These are phyloP conservation scores for Odontophorus gujanensis DNA, from an alignment of 2,113 vertebrate genomes.

Conservation along the genomic window DNA sequence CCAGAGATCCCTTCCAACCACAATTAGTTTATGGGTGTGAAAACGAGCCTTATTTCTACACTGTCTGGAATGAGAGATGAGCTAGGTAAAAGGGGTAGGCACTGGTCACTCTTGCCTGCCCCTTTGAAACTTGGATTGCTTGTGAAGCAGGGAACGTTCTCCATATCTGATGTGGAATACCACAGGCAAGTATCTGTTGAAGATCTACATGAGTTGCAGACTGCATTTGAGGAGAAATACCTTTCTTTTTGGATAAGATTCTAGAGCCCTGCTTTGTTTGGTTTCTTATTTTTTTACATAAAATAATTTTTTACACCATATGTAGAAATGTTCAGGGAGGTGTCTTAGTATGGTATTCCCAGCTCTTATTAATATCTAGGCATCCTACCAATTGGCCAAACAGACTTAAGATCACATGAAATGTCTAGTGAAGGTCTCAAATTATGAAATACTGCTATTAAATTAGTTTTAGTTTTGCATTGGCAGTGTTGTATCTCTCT, in stretches of 20 bases:
- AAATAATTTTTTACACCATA: neutral
- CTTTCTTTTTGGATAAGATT: neutral
- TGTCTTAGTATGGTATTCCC: neutral
- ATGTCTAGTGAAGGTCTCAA: neutral
- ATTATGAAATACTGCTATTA: neutral
- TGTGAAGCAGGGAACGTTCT: neutral
- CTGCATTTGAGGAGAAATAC: neutral
- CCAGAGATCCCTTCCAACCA: neutral
- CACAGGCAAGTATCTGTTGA: neutral
- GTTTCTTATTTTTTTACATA: neutral
- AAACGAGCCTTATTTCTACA: neutral
- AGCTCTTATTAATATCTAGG: neutral
- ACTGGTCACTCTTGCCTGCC: neutral
- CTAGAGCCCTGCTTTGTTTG: neutral
- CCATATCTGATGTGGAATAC: neutral
- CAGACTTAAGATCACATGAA: neutral
- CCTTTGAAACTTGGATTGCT: fast-evolving
- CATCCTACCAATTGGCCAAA: neutral
- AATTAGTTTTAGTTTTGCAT: neutral
- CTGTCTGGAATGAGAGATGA: neutral
- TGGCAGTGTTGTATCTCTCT: neutral
- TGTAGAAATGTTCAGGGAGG: neutral
- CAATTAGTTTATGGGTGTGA: neutral
- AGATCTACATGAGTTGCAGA: neutral
- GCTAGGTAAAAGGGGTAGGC: neutral